Evolutionary conservation across 1,140 invertebrate genomes (phyloP).

Genomic region (Elysia chlorotica): DNA sequence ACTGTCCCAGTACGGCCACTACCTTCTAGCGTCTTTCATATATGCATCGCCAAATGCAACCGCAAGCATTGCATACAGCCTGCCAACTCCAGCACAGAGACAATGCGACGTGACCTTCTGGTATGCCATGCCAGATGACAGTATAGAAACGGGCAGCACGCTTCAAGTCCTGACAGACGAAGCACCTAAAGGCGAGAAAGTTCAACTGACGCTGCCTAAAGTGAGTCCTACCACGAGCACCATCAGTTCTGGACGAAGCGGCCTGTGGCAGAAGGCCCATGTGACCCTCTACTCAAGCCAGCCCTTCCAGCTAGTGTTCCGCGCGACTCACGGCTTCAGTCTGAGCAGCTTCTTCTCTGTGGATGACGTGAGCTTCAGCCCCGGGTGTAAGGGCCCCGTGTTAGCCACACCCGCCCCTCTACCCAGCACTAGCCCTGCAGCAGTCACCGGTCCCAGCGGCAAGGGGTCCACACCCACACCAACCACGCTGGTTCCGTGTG

Average conservation of each 20-base stretch:
- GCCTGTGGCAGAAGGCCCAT: slow-evolving; percentile 38
- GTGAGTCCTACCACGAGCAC: no score
- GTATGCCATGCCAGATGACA: slow-evolving; percentile 82
- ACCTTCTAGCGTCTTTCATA: not conserved
- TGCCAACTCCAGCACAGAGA: slow-evolving; percentile 1
- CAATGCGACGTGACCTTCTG: slow-evolving; percentile 66
- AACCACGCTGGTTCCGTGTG: slow-evolving; percentile 31
- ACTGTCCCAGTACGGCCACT: slow-evolving; percentile 10
- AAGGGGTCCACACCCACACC: no score
- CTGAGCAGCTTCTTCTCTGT: slow-evolving; percentile 75
- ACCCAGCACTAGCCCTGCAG: no score
- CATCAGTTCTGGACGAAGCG: no score
- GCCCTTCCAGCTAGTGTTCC: slow-evolving; percentile 49
- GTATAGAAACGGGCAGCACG: no score
- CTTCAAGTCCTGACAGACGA: no score
- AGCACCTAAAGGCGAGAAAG: no score
- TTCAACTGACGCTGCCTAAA: no score
- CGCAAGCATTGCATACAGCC: not conserved
- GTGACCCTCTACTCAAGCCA: slow-evolving; percentile 27
- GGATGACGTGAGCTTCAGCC: slow-evolving; percentile 70
- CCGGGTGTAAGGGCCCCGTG: slow-evolving; percentile 24
- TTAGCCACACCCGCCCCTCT: slow-evolving; percentile 15
- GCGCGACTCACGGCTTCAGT: slow-evolving; percentile 71
- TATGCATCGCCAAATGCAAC: not conserved
- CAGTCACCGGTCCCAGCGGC: not conserved